Base-by-base conservation (phyloP, 2,888 invertebrate genomes). In the Philaethria dido region DNA sequence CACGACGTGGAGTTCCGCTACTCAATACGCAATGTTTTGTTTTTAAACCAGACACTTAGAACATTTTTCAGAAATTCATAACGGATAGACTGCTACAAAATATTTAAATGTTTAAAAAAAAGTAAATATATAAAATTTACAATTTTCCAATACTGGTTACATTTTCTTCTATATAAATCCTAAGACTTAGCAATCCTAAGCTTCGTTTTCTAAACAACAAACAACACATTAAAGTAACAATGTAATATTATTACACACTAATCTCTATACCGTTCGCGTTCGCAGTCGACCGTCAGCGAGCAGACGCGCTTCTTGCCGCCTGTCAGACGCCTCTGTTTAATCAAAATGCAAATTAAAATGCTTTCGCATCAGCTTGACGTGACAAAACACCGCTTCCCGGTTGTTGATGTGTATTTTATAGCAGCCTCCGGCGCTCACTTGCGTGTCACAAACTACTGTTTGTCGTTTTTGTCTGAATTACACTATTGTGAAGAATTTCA, bases 261-360 rank as follows among this genome's bases (percentile, higher is more conserved):
- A 45, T 45, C 44, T 60, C 45, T 45, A 55, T 29, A 11, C 47
- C 22, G 25, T 39, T 39, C 16, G 18, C 22, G 25, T 39, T 39
- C 16, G 18, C 52, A 63, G 67, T 61, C 50, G 66, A 47, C 61
- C 68, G 70, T 66, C 73, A 71, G 69, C 64, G 50, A 60, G 66
- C 66, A 69, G 67, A 64, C 69, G 68, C 54, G 69, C 54, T 72
- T 72, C 74, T 74, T 72, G 72, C 66, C 73, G 77, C 73, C 77
- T 74, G 76, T 72, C 78, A 77, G 78, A 75, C 80, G 78, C 79
- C 75, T 76, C 76, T 76, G 74, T 82, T 83, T 85, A 82, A 85
- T 85, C 82, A 84, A 84, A 84, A 85, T 85, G 84, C 83, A 84
- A 85, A 85, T 84, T 79, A 80, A 80, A 81, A 82, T 78, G 80